These are phyloP conservation scores for Synergus umbraculus DNA, from an alignment of 2,888 invertebrate genomes.

Conservation along the genomic window DNA sequence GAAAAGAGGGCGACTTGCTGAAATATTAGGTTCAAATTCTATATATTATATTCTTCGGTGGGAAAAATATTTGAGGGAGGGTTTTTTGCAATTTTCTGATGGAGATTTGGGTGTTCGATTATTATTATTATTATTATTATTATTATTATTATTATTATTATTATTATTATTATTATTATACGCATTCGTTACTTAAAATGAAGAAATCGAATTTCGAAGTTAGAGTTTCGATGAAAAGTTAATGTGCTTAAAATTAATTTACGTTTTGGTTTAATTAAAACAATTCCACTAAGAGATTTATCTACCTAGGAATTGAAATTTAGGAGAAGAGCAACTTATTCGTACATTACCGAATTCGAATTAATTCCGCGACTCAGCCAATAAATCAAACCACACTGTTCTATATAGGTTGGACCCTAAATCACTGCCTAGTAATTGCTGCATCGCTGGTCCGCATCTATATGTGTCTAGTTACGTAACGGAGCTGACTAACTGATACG, in stretches of 20 bases:
- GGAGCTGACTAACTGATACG: constrained; percentile 57
- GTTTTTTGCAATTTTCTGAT: too few species aligned
- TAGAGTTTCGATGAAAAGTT: too few species aligned
- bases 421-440: constrained; percentile 62
- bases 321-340: constrained; percentile 63
- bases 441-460: constrained; percentile 64
- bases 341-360: constrained; percentile 74
- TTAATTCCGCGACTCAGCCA: constrained; percentile 69
- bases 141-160: too few species aligned
- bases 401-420: constrained; percentile 67
- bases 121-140: too few species aligned
- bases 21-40: not conserved
- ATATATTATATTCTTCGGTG: too few species aligned
- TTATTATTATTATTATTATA: too few species aligned
- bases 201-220: too few species aligned
- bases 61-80: too few species aligned
- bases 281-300: not conserved
- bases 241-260: too few species aligned
- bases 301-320: constrained; percentile 1
- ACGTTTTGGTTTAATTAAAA: too few species aligned
- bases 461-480: constrained; percentile 58
- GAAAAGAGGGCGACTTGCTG: not conserved
- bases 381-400: constrained; percentile 62
- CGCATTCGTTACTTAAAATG: too few species aligned
- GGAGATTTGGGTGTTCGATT: too few species aligned